Evolutionary conservation across 2,797 vertebrate species (phyloP), one percentile per base, ranked within the genome.

Genomic region (Spinibarbus caldwelli): DNA sequence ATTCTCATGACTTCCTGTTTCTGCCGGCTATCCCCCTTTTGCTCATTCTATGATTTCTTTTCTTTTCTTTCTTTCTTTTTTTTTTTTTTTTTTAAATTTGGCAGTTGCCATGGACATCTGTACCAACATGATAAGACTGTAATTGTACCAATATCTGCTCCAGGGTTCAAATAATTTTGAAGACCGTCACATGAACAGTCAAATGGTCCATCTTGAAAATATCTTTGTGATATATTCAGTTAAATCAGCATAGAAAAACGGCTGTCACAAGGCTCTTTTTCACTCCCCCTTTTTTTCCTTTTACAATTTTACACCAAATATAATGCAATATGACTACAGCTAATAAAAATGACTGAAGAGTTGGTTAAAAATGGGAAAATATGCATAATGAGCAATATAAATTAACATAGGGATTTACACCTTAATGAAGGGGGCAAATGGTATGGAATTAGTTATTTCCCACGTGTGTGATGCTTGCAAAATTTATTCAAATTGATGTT

Each of bases 131-230:
- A 95, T 93, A 93, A 95, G 93, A 94, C 93, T 90, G 87, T 92
- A 95, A 93, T 94, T 92, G 90, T 92, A 90, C 91, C 89, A 79
- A 94, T 90, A 94, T 93, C 92, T 92, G 94, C 94, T 94, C 92
- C 86, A 87, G 92, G 94, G 92, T 95, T 91, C 88, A 90, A 93
- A 93, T 90, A 91, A 90, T 93, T 92, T 93, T 90, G 88, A 88
- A 91, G 91, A 90, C 88, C 80, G 85, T 94, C 94, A 94, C 91
- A 93, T 92, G 94, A 95, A 91, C 89, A 92, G 94, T 95, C 94
- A 94, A 94, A 94, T 94, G 94, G 87, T 90, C 82, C 82, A 93
- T 93, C 89, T 92, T 93, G 93, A 89, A 92, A 93, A 94, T 90
- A 86, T 92, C 92, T 94, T 77, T 84, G 85, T 86, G 83, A 87